Base-by-base conservation (phyloP, 2,113 vertebrate genomes). In the Oryzias woworae region DNA sequence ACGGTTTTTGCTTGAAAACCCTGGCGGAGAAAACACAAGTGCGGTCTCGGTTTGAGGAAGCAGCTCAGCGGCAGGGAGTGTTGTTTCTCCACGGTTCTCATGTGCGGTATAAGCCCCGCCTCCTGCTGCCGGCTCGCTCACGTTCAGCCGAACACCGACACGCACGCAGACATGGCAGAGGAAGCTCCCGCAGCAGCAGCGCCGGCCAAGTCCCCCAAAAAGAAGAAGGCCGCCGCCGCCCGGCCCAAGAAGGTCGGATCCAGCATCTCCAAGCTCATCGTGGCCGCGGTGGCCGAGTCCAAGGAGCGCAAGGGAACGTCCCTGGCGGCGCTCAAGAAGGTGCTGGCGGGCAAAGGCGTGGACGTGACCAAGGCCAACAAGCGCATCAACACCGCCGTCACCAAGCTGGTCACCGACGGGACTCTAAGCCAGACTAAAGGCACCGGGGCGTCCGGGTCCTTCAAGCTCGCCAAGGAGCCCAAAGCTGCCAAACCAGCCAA, bases 391-490 rank as follows among this genome's bases (percentile, higher is more conserved):
- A 26, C 18, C 23, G 16, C 65, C 2, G 49, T 76, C 3, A 66
- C 26, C 0, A 66, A 28, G 1, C 22, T 76, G 53, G 80, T 67
- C 3, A 23, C 45, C 15, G 58, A 49, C 0, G 75, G 63, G 0
- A 0, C 15, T 0, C 43, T 78, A 15, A 17, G 10, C n/a, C 76
- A 82, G 58, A 59, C 56, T 2, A 75, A 69, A n/a, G 81, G 81
- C 0, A 69, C 56, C 0, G 75, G 79, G 0, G 79, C 79, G 0
- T 74, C 77, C 0, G 81, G 81, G 0, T 80, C 80, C 17, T 79
- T 76, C 48, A 83, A 73, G 14, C 23, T 79, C 2, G 42, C 65
- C 4, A 73, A 73, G 26, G 75, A 78, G 0, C 28, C 74, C 8
- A 68, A 67, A 8, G 47, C 60, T 1, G 55, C 0, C 2, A 77